Evolutionary conservation across 2,888 invertebrate species (phyloP), one percentile per base, ranked within the genome.

Genomic region (Pinctada fucata): DNA sequence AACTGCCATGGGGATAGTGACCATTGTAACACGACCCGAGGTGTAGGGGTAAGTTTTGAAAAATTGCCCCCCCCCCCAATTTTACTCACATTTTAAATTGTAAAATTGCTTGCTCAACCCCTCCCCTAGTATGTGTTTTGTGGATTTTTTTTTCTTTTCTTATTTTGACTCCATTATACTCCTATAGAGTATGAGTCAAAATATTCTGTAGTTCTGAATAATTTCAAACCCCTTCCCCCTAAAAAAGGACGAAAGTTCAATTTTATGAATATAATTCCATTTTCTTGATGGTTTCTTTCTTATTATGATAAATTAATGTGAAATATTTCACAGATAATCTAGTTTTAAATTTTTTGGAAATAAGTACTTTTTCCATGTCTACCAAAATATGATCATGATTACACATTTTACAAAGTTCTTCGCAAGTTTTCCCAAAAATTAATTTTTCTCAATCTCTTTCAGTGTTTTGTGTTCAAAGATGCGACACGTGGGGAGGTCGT

Each of bases 401-500:
- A 31, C 31, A 31, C 13, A 58, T 58, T 58, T 10, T 58, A 13
- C 58, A 6, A 58, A 5, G 63, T 45, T 31, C 4, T 16, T 3
- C 47, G 49, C 6, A 48, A 10, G 5, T 71, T 31, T 47, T 31
- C 16, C 6, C 51, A 31, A 72, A 51, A 45, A 72, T 31, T 31
- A 72, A 13, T 13, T 8, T 48, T 5, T 2, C n/a, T 48, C 48
- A 31, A 6, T 72, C 4, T 72, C 47, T 65, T 71, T 8, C 58
- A 80, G 80, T 80, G 80, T 67, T 80, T 77, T 77, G 58, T 68
- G 3, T 48, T 66, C 13, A 76, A 66, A 69, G 73, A 76, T 8
- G 13, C 50, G n/a, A 69, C 49, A 1, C 51, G 68, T n/a, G 49
- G 47, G 2, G 73, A 47, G 3, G 64, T 67, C 47, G 47, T 67